A percentile compares a stretch with the other conserved stretches of the same genome.
These are phyloP conservation scores for Melinaea menophilus DNA, from an alignment of 2,888 invertebrate genomes.

Conservation along the genomic window DNA sequence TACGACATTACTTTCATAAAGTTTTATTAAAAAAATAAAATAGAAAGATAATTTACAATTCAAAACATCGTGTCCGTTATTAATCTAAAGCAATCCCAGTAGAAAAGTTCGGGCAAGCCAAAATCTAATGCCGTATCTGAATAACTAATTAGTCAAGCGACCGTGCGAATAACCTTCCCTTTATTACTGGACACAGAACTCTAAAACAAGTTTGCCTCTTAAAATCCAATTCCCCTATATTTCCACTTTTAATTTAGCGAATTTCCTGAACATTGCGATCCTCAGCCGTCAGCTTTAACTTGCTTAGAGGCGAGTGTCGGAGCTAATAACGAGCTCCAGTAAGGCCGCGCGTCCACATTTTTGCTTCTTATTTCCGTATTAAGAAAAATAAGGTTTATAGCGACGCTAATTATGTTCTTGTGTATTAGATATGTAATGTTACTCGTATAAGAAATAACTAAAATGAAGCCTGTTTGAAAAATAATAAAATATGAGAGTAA, in stretches of 20 bases:
- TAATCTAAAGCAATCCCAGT: background rate
- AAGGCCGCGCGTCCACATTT: slow-evolving; percentile 12
- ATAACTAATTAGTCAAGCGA: slow-evolving; percentile 11
- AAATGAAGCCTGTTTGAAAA: no score
- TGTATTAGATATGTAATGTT: no score
- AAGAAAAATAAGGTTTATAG: background rate
- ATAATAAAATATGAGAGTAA: no score
- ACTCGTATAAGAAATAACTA: no score
- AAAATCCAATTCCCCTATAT: slow-evolving; percentile 35
- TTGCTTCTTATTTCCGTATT: slow-evolving; percentile 13
- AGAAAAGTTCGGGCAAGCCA: background rate
- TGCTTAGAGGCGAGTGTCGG: slow-evolving; percentile 34
- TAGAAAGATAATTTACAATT: no score
- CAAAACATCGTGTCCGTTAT: background rate
- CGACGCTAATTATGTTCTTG: no score
- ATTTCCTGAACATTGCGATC: slow-evolving; percentile 29
- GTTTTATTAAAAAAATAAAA: no score
- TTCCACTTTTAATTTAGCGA: slow-evolving; percentile 36
- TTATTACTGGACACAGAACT: slow-evolving; percentile 22
- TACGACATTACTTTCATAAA: no score
- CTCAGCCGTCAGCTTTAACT: slow-evolving; percentile 31
- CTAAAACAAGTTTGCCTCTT: slow-evolving; percentile 30
- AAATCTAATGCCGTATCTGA: slow-evolving; percentile 1
- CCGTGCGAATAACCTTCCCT: slow-evolving; percentile 6
- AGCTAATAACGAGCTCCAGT: slow-evolving; percentile 28